phyloP scores from a whole-genome alignment of 2,113 vertebrate species.

The Gymnogyps californianus region DNA sequence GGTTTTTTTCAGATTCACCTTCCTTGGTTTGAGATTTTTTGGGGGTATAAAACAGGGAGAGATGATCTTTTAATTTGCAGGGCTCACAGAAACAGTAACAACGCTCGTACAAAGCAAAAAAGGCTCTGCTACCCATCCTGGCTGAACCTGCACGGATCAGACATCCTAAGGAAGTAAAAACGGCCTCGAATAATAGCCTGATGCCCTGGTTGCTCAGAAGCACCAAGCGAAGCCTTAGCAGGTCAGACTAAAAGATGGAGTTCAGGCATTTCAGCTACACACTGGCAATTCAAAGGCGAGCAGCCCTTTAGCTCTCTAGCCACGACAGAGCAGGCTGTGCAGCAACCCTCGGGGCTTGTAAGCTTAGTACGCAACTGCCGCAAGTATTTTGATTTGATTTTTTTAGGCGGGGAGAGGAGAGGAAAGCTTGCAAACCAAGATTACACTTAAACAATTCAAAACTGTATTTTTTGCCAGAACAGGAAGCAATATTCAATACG shows the following conservation, averaged over 20 bases:
- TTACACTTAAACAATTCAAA: neutral
- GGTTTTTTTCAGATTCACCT: accelerated
- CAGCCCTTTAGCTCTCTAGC: neutral
- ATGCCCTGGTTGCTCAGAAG: neutral
- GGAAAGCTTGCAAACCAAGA: neutral
- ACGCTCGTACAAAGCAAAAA: neutral
- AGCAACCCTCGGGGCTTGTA: neutral
- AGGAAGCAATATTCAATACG: neutral
- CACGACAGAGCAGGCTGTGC: neutral
- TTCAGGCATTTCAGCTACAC: neutral
- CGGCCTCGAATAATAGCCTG: accelerated
- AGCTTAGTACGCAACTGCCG: neutral
- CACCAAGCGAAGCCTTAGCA: accelerated
- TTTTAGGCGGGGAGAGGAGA: neutral
- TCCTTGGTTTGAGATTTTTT: neutral
- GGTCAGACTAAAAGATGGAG: neutral
- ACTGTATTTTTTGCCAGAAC: neutral
- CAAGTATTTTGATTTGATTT: too few species aligned
- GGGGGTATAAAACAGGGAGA: neutral
- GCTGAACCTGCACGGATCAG: neutral
- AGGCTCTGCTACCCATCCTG: neutral
- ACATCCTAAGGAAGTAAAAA: neutral
- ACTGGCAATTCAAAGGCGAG: neutral
- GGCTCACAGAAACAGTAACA: neutral
- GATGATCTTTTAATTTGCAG: neutral